These are phyloP conservation scores for Trissolcus basalis DNA, from an alignment of 1,140 invertebrate species.

Conservation along the genomic window DNA sequence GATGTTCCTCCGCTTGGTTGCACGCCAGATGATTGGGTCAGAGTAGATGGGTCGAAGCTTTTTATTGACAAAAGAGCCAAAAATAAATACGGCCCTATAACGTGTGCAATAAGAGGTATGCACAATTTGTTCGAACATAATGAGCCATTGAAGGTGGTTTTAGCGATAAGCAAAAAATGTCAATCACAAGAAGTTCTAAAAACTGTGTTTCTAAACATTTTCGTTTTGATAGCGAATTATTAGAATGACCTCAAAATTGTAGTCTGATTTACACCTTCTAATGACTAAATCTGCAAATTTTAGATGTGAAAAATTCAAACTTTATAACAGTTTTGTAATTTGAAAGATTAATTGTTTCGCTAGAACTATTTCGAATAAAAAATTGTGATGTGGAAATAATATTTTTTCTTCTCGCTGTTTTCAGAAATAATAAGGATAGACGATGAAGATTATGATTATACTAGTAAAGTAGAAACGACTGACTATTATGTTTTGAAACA, in stretches of 20 bases:
- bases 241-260: too few species aligned
- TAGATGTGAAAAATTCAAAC: too few species aligned
- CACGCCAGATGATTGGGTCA: constrained; percentile 74
- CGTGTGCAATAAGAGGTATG: constrained; percentile 76
- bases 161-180: not conserved
- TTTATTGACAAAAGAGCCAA: constrained; percentile 76
- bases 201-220: too few species aligned
- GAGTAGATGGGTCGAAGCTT: constrained; percentile 75
- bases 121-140: too few species aligned
- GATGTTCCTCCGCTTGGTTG: constrained; percentile 79
- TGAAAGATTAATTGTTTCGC: too few species aligned
- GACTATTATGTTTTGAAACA: constrained; percentile 79
- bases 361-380: too few species aligned
- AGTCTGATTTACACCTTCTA: too few species aligned
- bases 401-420: constrained; percentile 11
- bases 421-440: constrained; percentile 80
- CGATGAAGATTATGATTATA: constrained; percentile 77
- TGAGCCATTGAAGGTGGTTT: not conserved
- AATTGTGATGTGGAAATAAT: too few species aligned
- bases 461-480: constrained; percentile 75
- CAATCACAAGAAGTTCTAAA: too few species aligned
- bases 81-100: constrained; percentile 74
- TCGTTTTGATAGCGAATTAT: too few species aligned
- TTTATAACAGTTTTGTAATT: too few species aligned
- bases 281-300: too few species aligned